Evolutionary conservation across 2,888 invertebrate species (phyloP).

Genomic region (Toxonevra muliebris): DNA sequence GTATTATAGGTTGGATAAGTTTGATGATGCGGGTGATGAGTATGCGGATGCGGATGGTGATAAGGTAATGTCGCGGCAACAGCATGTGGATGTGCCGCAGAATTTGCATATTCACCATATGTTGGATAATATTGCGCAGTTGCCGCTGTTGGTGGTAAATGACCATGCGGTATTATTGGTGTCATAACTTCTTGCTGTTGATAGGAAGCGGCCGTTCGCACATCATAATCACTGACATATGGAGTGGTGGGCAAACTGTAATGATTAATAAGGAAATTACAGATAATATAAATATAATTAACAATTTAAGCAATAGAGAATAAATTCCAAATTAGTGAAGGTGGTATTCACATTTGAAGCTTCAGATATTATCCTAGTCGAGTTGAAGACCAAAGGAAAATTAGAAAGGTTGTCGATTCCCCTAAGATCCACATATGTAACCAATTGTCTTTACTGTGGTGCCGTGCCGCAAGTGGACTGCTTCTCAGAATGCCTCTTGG

Average conservation of each 20-base stretch:
- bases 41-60: slow-evolving; percentile 35
- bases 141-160: slow-evolving; percentile 32
- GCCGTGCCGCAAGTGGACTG: no score
- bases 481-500: no score
- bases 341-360: no score
- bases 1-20: slow-evolving; percentile 35
- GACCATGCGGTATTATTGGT: slow-evolving; percentile 50
- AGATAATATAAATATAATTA: no score
- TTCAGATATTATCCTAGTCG: no score
- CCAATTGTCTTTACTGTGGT: no score
- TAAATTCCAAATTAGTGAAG: no score
- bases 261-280: no score
- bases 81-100: slow-evolving; percentile 21
- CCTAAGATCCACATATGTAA: no score
- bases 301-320: no score
- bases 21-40: slow-evolving; percentile 39
- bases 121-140: slow-evolving; percentile 14
- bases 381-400: no score
- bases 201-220: slow-evolving; percentile 38
- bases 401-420: no score
- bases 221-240: slow-evolving; percentile 51
- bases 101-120: slow-evolving; percentile 19
- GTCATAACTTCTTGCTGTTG: slow-evolving; percentile 46
- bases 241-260: slow-evolving; percentile 33
- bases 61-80: slow-evolving; percentile 25